Base-by-base conservation (phyloP, 2,797 vertebrate species). In the Peromyscus melanophrys region DNA sequence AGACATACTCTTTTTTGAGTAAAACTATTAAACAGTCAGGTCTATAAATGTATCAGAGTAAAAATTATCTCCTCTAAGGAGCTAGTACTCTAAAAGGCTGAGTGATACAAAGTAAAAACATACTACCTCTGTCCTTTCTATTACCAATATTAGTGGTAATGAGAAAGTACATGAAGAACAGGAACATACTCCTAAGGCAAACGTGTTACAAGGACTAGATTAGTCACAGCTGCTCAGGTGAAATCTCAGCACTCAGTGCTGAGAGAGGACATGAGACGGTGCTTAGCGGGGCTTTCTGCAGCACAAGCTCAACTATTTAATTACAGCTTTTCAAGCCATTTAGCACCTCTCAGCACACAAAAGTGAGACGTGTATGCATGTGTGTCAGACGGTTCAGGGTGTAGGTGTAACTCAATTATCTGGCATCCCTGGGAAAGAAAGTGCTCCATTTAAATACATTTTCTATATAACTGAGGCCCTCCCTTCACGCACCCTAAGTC, bases 201-300 rank as follows among this genome's bases (percentile, higher is more conserved):
- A 97, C 93, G 97, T 97, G 95, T 94, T 97, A 94, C 98, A 98
- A 96, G 94, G 89, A 96, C 97, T 96, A 94, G 96, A 97, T 25
- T 97, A 97, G 97, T 94, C 91, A 96, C 94, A 95, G 97, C 65
- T 97, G 96, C 97, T 96, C 75, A 19, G 77, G 95, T 97, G 87
- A 95, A 92, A 97, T 89, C 93, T 94, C 92, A 97, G 93, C 93
- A 90, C 84, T 96, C 92, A 95, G 90, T 34, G 8, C 49, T 89
- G 80, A 97, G 92, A 94, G 82, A 69, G 67, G 52, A 97, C 85
- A 92, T 73, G 21, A 96, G 71, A 87, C 88, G 92, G 83, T 19
- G 80, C 78, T 4, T 96, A 89, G 88, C 92, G 95, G 89, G 55
- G 96, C 43, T 69, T 63, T 97, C 43, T 71, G 90, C 95, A 96